Percentiles rank a stretch among this genome's conserved stretches.
phyloP scores from a whole-genome alignment of 2,888 invertebrate species.

The Hypena proboscidalis region DNA sequence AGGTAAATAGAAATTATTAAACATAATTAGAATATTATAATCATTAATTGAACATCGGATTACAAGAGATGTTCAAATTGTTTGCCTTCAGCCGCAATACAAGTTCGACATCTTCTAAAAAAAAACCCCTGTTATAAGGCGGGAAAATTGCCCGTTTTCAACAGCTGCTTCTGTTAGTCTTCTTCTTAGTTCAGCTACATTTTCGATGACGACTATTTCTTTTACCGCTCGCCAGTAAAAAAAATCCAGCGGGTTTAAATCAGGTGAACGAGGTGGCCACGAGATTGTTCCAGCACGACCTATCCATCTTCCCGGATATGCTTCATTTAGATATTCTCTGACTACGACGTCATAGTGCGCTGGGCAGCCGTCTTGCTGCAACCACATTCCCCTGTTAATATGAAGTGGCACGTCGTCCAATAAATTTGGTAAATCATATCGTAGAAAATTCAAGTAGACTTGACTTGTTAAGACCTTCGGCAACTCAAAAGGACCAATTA shows the following conservation, averaged over 20 bases:
- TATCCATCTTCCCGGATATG: slow-evolving; percentile 1
- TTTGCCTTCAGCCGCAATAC: too few relatives aligned
- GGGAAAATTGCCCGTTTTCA: too few relatives aligned
- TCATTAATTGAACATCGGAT: too few relatives aligned
- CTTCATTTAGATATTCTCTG: neutral
- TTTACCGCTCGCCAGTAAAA: slow-evolving; percentile 3
- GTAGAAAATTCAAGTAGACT: neutral
- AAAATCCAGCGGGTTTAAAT: neutral
- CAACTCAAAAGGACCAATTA: neutral
- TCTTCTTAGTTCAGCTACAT: neutral
- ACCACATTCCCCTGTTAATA: too few relatives aligned
- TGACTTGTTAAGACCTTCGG: neutral
- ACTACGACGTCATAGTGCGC: neutral
- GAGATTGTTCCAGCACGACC: slow-evolving; percentile 1
- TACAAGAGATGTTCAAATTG: too few relatives aligned
- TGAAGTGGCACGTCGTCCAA: slow-evolving; percentile 1
- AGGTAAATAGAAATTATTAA: too few relatives aligned
- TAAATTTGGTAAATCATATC: neutral
- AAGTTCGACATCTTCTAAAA: too few relatives aligned
- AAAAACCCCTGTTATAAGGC: too few relatives aligned
- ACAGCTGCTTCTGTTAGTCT: neutral
- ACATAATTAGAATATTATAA: too few relatives aligned
- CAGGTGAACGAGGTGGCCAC: neutral
- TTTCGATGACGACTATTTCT: neutral
- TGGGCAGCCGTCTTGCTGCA: neutral